Evolutionary conservation across 2,888 invertebrate species (phyloP).

Genomic region (Quadroppia sp.): DNA sequence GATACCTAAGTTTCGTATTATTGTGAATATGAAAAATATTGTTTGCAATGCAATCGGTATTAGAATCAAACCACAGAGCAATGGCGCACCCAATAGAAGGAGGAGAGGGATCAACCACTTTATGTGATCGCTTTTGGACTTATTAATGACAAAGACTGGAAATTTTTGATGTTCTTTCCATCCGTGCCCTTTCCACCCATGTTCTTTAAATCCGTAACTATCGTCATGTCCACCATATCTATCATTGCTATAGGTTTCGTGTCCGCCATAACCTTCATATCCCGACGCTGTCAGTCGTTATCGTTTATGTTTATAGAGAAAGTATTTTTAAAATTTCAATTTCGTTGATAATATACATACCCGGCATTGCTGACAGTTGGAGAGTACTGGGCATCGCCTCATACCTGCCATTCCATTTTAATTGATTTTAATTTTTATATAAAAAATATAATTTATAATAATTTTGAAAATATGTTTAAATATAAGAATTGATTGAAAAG

Average conservation of each 20-base stretch:
- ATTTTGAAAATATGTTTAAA: no score
- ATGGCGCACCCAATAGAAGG: neutral
- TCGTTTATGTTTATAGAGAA: no score
- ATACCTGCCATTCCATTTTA: neutral
- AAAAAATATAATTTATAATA: neutral
- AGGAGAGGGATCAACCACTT: neutral
- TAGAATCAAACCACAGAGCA: neutral
- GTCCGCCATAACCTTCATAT: neutral
- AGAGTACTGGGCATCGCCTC: conserved; percentile 9
- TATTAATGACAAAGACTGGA: conserved; percentile 16
- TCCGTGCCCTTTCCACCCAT: no score
- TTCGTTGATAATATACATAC: neutral
- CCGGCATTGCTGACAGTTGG: conserved; percentile 17
- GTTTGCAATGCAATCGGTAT: conserved; percentile 3
- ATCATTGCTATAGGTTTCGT: no score
- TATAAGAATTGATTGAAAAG: neutral
- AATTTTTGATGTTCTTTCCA: neutral
- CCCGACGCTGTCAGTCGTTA: no score
- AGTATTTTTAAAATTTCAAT: neutral
- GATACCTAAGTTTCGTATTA: conserved; percentile 14
- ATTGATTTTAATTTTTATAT: no score
- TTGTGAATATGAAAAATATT: neutral
- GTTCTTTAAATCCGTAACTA: no score
- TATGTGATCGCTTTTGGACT: neutral
- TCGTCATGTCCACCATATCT: neutral